Conservation (phyloP, 2,888 invertebrate genomes). For the Gastracanthus pulcherrimus region DNA sequence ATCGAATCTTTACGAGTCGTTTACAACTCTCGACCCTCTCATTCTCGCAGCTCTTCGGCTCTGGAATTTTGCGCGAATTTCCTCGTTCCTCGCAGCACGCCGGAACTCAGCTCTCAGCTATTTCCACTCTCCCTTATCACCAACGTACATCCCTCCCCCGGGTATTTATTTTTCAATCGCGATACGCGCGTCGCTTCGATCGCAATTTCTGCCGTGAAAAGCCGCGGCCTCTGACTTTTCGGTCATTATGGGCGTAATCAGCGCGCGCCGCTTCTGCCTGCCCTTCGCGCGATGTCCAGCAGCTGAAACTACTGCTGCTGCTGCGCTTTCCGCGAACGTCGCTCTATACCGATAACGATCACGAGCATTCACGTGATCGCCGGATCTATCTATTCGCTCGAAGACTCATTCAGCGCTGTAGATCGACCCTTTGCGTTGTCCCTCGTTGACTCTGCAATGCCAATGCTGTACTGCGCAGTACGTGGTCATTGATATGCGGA, state of each 20-base stretch:
- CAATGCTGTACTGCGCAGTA: neutral
- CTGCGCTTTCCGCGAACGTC: neutral
- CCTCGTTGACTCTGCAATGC: neutral
- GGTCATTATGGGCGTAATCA: constrained; percentile 21
- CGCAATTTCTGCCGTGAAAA: constrained; percentile 23
- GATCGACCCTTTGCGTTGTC: constrained; percentile 19
- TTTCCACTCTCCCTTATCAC: neutral
- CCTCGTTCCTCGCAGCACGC: constrained; percentile 5
- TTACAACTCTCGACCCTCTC: neutral
- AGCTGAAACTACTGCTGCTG: neutral
- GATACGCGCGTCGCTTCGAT: neutral
- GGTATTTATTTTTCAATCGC: constrained; percentile 41
- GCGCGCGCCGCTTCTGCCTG: neutral
- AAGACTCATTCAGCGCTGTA: constrained; percentile 17
- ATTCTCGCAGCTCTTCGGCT: neutral
- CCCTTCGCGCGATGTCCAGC: neutral
- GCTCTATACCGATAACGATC: constrained; percentile 18
- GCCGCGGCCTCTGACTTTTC: constrained; percentile 30
- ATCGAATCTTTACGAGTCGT: constrained; percentile 41
- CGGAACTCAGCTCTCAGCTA: too few relatives aligned
- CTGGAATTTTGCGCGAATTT: constrained; percentile 22
- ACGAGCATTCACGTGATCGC: constrained; percentile 28
- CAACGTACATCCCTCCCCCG: neutral
- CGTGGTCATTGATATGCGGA: neutral
- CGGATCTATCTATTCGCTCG: constrained; percentile 8